Evolutionary conservation across 2,797 vertebrate species (phyloP).

Genomic region (Sarcoramphus papa): DNA sequence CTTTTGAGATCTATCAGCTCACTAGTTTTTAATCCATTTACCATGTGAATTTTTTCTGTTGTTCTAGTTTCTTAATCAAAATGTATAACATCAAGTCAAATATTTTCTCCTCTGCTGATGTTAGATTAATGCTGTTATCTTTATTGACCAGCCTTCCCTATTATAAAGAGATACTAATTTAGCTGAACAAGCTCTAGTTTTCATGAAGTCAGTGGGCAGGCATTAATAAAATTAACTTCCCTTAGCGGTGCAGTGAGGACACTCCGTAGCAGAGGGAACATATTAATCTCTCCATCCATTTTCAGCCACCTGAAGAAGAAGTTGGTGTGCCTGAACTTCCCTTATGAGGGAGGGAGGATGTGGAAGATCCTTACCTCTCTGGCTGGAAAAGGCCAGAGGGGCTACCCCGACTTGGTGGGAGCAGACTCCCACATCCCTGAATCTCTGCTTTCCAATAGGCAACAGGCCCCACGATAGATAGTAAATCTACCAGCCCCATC

Average conservation of each 20-base stretch:
- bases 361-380: not conserved
- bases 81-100: not conserved
- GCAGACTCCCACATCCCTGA: not conserved
- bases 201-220: not conserved
- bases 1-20: not conserved
- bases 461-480: fast-evolving
- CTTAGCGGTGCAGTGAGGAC: not conserved
- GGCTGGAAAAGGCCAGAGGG: not conserved
- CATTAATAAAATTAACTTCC: not conserved
- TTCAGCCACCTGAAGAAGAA: not conserved
- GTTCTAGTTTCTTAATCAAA: not conserved
- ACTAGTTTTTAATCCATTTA: not conserved
- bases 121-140: not conserved
- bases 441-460: not conserved
- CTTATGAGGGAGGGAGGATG: not conserved
- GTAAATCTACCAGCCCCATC: not conserved
- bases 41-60: not conserved
- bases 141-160: not conserved
- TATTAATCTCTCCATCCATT: not conserved
- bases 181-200: not conserved
- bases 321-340: not conserved
- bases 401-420: fast-evolving
- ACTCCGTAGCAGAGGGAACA: not conserved
- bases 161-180: not conserved
- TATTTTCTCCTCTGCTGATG: not conserved